Conservation (phyloP, 2,888 invertebrate genomes). For the Adela reaumurella region DNA sequence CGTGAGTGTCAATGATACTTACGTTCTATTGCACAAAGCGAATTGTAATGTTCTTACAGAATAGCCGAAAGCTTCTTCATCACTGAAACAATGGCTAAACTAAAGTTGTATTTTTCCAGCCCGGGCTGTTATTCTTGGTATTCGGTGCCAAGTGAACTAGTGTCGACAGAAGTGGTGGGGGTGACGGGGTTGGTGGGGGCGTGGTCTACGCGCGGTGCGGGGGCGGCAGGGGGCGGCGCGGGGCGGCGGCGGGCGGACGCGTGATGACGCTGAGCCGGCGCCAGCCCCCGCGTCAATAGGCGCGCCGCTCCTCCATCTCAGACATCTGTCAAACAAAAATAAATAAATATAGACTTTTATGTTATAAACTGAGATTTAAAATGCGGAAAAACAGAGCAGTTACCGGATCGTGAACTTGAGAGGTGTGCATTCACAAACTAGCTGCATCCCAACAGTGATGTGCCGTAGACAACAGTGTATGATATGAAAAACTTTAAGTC, state of each 20-base stretch:
- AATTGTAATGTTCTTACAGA: too few species aligned
- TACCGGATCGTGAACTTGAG: too few species aligned
- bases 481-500: too few species aligned
- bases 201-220: slow-evolving; percentile 8
- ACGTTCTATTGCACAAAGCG: too few species aligned
- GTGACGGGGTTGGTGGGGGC: slow-evolving; percentile 11
- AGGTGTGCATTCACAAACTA: too few species aligned
- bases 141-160: slow-evolving; percentile 10
- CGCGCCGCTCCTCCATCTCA: slow-evolving; percentile 43
- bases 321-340: slow-evolving; percentile 37
- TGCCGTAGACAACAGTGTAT: too few species aligned
- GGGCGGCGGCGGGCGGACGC: slow-evolving; percentile 11
- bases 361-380: too few species aligned
- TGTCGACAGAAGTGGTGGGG: slow-evolving; percentile 8
- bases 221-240: slow-evolving; percentile 9
- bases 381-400: too few species aligned
- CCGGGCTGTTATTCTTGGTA: slow-evolving; percentile 13
- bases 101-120: slow-evolving; percentile 2
- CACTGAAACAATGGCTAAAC: slow-evolving; percentile 6
- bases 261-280: slow-evolving; percentile 4
- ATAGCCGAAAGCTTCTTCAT: too few species aligned
- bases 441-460: too few species aligned
- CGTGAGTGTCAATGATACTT: too few species aligned
- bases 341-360: too few species aligned
- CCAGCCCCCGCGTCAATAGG: slow-evolving; percentile 37